Conservation (phyloP, 2,113 vertebrate genomes). For the Antigone vipio region DNA sequence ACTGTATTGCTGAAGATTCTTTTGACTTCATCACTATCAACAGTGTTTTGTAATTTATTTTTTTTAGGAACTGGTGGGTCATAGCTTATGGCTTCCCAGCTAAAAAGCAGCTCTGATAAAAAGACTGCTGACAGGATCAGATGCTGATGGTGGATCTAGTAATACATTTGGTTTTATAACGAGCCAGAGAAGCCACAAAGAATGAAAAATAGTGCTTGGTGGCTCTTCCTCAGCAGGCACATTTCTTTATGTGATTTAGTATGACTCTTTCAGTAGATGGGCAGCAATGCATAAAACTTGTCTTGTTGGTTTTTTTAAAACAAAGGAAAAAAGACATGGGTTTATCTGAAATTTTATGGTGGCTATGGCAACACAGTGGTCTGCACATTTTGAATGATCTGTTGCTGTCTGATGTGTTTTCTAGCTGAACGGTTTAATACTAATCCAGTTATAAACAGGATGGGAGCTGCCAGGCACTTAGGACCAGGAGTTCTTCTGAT, state of each 20-base stretch:
- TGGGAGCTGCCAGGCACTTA: background rate
- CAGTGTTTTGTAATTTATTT: background rate
- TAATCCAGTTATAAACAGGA: background rate
- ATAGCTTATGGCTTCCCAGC: background rate
- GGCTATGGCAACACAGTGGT: background rate
- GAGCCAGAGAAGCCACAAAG: background rate
- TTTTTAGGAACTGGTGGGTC: background rate
- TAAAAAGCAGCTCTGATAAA: background rate
- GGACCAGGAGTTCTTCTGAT: background rate
- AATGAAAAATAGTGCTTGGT: background rate
- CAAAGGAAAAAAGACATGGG: rapidly evolving
- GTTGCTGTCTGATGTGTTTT: background rate
- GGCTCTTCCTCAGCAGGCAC: background rate
- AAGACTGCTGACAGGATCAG: background rate
- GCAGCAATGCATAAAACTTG: background rate
- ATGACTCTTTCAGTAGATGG: background rate
- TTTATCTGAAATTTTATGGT: background rate
- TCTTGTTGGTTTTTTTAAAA: background rate
- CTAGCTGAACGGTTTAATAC: background rate
- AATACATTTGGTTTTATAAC: background rate
- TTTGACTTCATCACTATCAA: background rate
- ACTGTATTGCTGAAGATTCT: background rate
- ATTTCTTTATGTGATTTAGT: background rate
- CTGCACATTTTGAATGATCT: background rate
- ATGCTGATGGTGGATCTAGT: background rate